Base-by-base conservation (phyloP, 2,888 invertebrate species). In the Oscheius sp. region DNA sequence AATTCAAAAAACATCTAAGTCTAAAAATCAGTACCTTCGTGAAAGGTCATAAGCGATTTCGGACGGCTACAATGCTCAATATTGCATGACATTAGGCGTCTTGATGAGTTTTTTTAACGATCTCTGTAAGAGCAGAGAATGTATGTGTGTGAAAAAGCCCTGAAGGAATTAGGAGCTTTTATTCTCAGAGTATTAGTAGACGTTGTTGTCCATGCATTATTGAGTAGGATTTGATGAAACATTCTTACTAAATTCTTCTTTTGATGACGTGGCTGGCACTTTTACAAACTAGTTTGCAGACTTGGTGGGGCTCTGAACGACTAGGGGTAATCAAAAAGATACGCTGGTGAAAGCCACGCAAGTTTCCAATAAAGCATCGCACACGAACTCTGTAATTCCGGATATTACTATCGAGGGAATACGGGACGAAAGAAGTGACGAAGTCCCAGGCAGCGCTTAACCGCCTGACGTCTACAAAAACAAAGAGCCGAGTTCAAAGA, bases 331-430 rank as follows among this genome's bases (percentile, higher is more conserved):
- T 28, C 44, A 44, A 59, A 59, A 44, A 59, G 59, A 44, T 32
- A 47, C 47, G 62, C 49, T 20, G 33, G 56, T 12, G 26, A n/a
- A 41, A 14, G 30, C 59, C 59, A 59, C 59, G 59, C 59, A 44
- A 59, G 28, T 24, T 59, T 26, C 62, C 62, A 62, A 62, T 62
- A 62, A 62, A 62, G 49, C 62, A 47, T 33, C 44, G 49, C 33
- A 30, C 62, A 62, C 62, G 62, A 62, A 62, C 62, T 62, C 62
- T 62, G 49, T 62, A 62, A 62, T 62, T 62, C 62, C 33, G 33
- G 30, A 62, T 62, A 62, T 62, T 62, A 62, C 49, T 49, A 62
- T 24, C 62, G 62, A 62, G 62, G 62, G 62, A 62, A 62, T 62
- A 62, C 62, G 62, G 30, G 28, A 24, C 28, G 26, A 38, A 57